A percentile compares a stretch with the other conserved stretches of the same genome.
phyloP scores from a whole-genome alignment of 2,888 invertebrate species.

The Drosophila emarginata region DNA sequence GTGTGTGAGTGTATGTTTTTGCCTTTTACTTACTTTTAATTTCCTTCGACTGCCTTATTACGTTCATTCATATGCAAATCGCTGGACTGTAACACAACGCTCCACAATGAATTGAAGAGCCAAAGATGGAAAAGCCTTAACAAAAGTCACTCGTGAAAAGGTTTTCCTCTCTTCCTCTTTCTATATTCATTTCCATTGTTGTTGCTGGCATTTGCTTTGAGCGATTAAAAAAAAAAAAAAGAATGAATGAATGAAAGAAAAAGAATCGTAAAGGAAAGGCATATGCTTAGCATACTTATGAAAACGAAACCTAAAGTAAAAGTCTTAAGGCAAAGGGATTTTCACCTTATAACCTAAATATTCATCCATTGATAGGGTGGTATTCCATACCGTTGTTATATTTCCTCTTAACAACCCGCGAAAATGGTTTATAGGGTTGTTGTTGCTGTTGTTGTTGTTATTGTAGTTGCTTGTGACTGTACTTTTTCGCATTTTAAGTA shows the following conservation, averaged over 20 bases:
- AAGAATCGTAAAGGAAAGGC: constrained; percentile 31
- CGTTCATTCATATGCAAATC: constrained; percentile 77
- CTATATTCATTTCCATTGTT: constrained; percentile 20
- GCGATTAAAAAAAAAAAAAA: constrained; percentile 73
- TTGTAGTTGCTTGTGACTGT: constrained; percentile 57
- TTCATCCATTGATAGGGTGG: constrained; percentile 41
- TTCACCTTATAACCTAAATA: constrained; percentile 74
- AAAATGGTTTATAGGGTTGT: constrained; percentile 74
- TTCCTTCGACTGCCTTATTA: constrained; percentile 68
- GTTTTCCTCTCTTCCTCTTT: neutral
- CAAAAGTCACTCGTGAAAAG: constrained; percentile 18
- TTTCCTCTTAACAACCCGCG: constrained; percentile 66
- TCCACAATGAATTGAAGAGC: constrained; percentile 49
- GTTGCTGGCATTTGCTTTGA: constrained; percentile 53
- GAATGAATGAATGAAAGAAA: neutral
- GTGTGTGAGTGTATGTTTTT: constrained; percentile 21
- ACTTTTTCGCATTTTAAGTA: constrained; percentile 55
- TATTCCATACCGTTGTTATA: constrained; percentile 35
- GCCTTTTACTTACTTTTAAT: constrained; percentile 64
- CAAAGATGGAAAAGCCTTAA: constrained; percentile 22
- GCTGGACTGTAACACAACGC: constrained; percentile 62
- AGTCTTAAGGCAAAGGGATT: constrained; percentile 47
- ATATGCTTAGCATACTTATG: constrained; percentile 52
- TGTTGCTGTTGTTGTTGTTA: constrained; percentile 35
- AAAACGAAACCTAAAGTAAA: constrained; percentile 56